A percentile compares a stretch with the other conserved stretches of the same genome.
phyloP scores from a whole-genome alignment of 1,140 invertebrate genomes.

The Hylyphantes graminicola region DNA sequence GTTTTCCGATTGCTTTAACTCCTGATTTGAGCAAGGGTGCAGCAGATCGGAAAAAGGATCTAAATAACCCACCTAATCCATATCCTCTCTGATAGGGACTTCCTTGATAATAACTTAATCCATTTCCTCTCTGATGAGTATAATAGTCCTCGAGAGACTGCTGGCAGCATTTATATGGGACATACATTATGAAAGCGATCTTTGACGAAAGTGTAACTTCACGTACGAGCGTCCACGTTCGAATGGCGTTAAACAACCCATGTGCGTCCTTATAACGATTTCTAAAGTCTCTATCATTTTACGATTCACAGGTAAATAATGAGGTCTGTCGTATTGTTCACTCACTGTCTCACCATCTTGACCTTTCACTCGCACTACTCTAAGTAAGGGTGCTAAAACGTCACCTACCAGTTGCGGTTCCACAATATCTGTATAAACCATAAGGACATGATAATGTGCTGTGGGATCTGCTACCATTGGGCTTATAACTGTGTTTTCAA shows the following conservation, averaged over 20 bases:
- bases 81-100: constrained; percentile 4
- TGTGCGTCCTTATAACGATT: constrained; percentile 18
- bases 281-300: constrained; percentile 12
- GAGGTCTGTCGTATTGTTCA: constrained; percentile 18
- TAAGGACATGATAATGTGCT: not conserved
- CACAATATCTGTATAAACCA: constrained; percentile 25
- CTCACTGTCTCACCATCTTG: constrained; percentile 21
- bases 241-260: not conserved
- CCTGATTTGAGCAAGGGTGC: constrained; percentile 15
- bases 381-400: constrained; percentile 11
- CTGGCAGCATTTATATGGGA: not conserved
- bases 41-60: not conserved
- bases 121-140: constrained; percentile 7
- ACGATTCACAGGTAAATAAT: constrained; percentile 15
- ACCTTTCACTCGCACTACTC: constrained; percentile 23
- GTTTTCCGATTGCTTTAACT: constrained; percentile 24
- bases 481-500: not conserved
- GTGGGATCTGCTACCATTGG: constrained; percentile 25
- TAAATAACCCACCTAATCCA: constrained; percentile 23
- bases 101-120: constrained; percentile 25
- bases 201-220: constrained; percentile 13
- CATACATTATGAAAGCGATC: constrained; percentile 1
- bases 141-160: constrained; percentile 26
- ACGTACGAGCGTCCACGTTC: not conserved
- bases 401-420: constrained; percentile 20